phyloP scores from a whole-genome alignment of 1,140 invertebrate species.

The Bombus consobrinus region DNA sequence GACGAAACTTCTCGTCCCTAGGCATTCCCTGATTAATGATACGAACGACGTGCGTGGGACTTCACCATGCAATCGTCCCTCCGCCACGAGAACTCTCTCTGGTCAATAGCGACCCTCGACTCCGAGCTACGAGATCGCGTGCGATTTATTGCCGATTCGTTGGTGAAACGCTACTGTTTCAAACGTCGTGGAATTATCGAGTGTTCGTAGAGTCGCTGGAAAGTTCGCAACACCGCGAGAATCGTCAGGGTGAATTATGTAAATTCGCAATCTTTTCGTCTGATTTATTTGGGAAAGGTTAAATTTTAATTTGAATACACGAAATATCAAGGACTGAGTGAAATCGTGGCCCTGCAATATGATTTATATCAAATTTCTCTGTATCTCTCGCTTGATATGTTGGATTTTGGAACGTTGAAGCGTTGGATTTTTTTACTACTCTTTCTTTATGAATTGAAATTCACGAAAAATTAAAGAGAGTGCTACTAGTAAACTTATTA shows the following conservation, averaged over 20 bases:
- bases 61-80: neutral
- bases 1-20: slow-evolving; percentile 25
- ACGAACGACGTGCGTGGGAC: slow-evolving; percentile 6
- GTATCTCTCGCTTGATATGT: neutral
- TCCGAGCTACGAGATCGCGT: neutral
- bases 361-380: neutral
- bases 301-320: too few species aligned
- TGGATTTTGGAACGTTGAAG: neutral
- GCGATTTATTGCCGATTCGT: slow-evolving; percentile 1
- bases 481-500: too few species aligned
- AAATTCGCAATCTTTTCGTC: neutral
- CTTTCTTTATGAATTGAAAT: neutral
- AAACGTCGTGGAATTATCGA: neutral
- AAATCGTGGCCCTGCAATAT: too few species aligned
- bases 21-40: slow-evolving; percentile 24
- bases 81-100: neutral
- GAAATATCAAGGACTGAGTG: too few species aligned
- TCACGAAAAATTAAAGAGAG: too few species aligned
- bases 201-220: neutral
- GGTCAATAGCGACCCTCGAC: neutral
- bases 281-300: neutral
- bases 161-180: slow-evolving; percentile 1
- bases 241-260: neutral
- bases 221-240: neutral
- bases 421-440: neutral